Conservation (phyloP, 2,888 invertebrate genomes). For the Dryobota labecula region DNA sequence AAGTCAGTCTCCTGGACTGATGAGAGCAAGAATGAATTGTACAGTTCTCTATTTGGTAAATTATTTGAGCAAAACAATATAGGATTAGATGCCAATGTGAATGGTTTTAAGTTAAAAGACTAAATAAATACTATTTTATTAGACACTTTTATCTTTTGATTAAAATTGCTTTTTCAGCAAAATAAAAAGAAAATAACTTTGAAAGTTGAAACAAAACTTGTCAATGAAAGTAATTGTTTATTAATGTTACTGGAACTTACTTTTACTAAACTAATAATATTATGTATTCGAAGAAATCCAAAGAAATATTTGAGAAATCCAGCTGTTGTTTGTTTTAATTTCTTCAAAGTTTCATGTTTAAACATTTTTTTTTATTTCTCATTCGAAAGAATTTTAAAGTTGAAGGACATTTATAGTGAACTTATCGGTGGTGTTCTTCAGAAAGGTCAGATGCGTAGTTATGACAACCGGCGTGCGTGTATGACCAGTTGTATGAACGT, state of each 20-base stretch:
- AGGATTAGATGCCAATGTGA: constrained; percentile 80
- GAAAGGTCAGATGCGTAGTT: not conserved
- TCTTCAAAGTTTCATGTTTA: not conserved
- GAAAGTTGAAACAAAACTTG: not conserved
- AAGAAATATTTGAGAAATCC: not conserved
- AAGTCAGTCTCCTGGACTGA: constrained; percentile 93
- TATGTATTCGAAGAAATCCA: not conserved
- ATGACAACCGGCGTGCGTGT: not conserved
- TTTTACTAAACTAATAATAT: not conserved
- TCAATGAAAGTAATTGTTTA: not conserved
- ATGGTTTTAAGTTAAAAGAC: constrained; percentile 79
- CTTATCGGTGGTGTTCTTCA: not conserved
- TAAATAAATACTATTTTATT: constrained; percentile 42
- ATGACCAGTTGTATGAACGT: not conserved
- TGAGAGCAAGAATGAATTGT: constrained; percentile 95
- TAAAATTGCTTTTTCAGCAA: not conserved
- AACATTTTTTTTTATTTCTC: not conserved
- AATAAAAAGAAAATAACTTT: not conserved
- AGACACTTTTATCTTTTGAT: not conserved
- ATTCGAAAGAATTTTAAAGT: not conserved
- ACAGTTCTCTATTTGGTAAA: constrained; percentile 95
- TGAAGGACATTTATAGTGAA: not conserved
- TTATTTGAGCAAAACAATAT: constrained; percentile 87
- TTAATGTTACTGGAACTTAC: not conserved
- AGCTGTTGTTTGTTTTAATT: not conserved